Evolutionary conservation across 2,797 vertebrate genomes (phyloP), one percentile per base, ranked within the genome.

Genomic region (Tachyglossus aculeatus): DNA sequence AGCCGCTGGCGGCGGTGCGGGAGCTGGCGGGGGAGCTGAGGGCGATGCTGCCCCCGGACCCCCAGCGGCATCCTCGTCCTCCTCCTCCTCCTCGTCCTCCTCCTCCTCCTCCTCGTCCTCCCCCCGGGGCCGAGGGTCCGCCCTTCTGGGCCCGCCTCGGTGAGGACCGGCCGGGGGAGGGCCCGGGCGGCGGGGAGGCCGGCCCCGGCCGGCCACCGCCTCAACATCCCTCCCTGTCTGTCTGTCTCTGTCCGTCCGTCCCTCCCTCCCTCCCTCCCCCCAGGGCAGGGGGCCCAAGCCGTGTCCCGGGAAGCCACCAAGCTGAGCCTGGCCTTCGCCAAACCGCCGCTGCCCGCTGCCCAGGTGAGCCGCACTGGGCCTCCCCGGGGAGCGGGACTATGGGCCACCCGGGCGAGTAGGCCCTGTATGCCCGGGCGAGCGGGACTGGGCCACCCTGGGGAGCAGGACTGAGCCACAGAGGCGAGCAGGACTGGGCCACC

Each of bases 281-380:
- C 47, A 98, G 97, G 82, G 74, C 93, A 95, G 78, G 90, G 95
- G 1, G 95, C 94, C 37, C 93, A 91, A 71, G 78, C 80, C 0
- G 89, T 92, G 0, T 96, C 96, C 1, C 93, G 94, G 63, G 96
- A 97, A 90, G 95, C 95, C 67, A 97, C 95, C 1, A 95, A 95
- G 82, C 91, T 98, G 71, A 97, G 95, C 29, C 74, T 95, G 67
- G 93, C 91, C 8, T 98, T 96, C 83, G 95, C 94, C 25, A 89
- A 90, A 58, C 86, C 91, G 1, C 94, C 95, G 0, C 50, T 84
- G 62, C 94, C 95, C 0, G 93, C 95, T 53, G 78, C 89, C n/a
- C 92, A 96, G 93, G 97, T 97, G 80, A 65, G 89, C 55, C 52
- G 69, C 45, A 18, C 19, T 33, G 22, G 43, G 8, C 5, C n/a